Evolutionary conservation across 2,797 vertebrate genomes (phyloP), one percentile per base, ranked within the genome.

Genomic region (Falco berigora): DNA sequence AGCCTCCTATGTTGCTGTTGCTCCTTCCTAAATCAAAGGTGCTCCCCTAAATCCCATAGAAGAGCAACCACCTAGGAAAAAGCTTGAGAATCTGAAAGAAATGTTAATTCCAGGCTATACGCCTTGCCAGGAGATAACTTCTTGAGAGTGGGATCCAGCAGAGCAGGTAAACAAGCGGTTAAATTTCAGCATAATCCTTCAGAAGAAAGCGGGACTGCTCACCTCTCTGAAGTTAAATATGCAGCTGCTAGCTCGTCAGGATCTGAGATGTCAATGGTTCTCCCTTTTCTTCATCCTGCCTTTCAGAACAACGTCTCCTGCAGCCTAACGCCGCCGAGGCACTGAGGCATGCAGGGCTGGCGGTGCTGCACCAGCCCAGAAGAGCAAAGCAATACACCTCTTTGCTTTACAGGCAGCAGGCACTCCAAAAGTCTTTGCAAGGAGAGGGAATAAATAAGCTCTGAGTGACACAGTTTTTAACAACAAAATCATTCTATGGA

Each of bases 401-500:
- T 58, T 9, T 32, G 53, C 82, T 91, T 71, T 56, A 13, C 24
- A 82, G 77, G 91, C 93, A 86, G 92, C 88, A 91, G 83, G 92
- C 89, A 56, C 73, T 86, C 84, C 14, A 1, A 8, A 83, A 77
- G 68, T 28, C 74, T 58, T 46, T 40, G 80, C 58, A 36, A 86
- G 63, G 46, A 95, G 71, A 16, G 4, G 80, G 64, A 76, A 95
- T 97, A 97, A 96, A 96, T 72, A 96, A 93, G 40, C 52, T 11
- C 44, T 49, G 96, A 96, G 63, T 95, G 97, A 97, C 97, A 96
- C 75, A 84, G 85, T 55, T 71, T 30, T 97, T 94, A 97, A 96
- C 75, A 92, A 95, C 85, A 76, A 95, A 93, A 94, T 95, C 67
- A 71, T 63, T 95, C 88, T 10, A 15, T 4, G 91, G 95, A 77